These are phyloP conservation scores for Creontiades dilutus DNA, from an alignment of 2,888 invertebrate species.

Conservation along the genomic window DNA sequence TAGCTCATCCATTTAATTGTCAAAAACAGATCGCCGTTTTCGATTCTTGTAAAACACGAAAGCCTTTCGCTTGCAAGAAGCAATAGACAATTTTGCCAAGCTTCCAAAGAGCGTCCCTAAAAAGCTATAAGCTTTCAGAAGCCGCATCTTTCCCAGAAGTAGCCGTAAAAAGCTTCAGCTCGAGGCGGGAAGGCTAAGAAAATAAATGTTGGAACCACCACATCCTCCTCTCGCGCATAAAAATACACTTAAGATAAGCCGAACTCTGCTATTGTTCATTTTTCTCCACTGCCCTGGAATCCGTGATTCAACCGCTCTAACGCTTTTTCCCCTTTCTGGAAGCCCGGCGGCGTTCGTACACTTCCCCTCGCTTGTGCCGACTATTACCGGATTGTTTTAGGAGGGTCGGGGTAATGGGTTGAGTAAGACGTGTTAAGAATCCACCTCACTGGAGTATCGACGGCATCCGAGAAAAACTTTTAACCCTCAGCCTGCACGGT, in stretches of 20 bases:
- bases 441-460: too few species aligned
- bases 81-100: too few species aligned
- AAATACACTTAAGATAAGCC: constrained; percentile 25
- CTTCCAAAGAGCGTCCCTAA: background rate
- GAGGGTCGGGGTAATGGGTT: background rate
- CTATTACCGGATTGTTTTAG: background rate
- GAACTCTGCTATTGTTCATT: constrained; percentile 20
- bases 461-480: too few species aligned
- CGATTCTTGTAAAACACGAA: too few species aligned
- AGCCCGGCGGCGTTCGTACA: background rate
- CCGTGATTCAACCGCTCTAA: background rate
- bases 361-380: background rate
- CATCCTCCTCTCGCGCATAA: background rate
- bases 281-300: background rate
- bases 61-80: too few species aligned
- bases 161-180: background rate
- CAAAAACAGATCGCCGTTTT: too few species aligned
- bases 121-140: background rate
- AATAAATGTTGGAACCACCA: background rate
- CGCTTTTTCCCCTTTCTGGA: background rate
- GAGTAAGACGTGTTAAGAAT: too few species aligned
- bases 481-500: too few species aligned
- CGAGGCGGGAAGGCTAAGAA: background rate
- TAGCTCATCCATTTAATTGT: too few species aligned
- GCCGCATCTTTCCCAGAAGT: background rate